Evolutionary conservation across 2,797 vertebrate species (phyloP).

Genomic region (Rousettus madagascariensis): DNA sequence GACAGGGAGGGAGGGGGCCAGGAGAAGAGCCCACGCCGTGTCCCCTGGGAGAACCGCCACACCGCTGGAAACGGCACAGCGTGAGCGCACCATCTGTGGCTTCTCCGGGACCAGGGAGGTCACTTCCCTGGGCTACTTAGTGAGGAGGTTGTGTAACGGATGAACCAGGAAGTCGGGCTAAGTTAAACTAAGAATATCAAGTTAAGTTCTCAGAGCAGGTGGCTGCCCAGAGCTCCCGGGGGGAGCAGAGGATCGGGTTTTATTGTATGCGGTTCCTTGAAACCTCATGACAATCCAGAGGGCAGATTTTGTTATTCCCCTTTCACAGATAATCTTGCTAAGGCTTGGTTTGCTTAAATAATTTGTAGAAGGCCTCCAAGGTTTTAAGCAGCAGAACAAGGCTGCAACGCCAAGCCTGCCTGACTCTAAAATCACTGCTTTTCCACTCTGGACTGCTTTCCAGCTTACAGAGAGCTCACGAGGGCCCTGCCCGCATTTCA

Average conservation of each 20-base stretch:
- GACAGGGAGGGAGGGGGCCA: background rate
- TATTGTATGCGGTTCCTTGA: background rate
- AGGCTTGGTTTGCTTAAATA: background rate
- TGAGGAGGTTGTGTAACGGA: background rate
- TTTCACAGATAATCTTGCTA: conserved; percentile 4
- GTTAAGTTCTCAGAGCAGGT: conserved; percentile 28
- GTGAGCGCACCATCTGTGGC: background rate
- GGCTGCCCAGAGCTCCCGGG: background rate
- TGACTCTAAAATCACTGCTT: background rate
- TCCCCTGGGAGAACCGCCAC: background rate
- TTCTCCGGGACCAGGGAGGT: background rate
- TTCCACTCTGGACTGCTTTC: background rate
- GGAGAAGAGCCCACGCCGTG: background rate
- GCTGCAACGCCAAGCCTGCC: background rate
- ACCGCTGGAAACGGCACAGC: background rate
- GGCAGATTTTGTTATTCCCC: background rate
- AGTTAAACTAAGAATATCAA: conserved; percentile 30
- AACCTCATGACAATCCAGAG: background rate
- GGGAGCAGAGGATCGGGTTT: background rate
- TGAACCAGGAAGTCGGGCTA: conserved; percentile 15
- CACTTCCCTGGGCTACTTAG: background rate
- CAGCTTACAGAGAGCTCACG: background rate
- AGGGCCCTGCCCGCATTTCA: background rate
- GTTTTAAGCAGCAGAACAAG: background rate
- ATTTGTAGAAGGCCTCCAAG: conserved; percentile 13